These are phyloP conservation scores for Macroramphosus scolopax DNA, from an alignment of 2,797 vertebrate species.

Conservation along the genomic window DNA sequence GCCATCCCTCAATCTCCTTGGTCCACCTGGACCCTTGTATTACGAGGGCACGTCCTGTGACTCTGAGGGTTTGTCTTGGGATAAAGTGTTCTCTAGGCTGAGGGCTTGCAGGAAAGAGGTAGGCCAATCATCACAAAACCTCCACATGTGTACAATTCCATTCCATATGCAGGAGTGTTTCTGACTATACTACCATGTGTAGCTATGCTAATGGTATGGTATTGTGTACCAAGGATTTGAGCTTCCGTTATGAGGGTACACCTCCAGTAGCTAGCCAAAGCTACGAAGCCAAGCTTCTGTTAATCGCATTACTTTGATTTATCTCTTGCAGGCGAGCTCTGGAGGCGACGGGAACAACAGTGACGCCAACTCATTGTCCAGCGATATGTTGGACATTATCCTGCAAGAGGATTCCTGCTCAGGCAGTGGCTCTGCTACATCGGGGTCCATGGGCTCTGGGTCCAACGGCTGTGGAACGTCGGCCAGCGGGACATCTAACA, in stretches of 20 bases:
- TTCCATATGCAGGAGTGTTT: too few species aligned
- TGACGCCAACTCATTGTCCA: slow-evolving; percentile 84
- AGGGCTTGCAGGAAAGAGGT: slow-evolving; percentile 70
- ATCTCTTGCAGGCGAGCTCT: slow-evolving; percentile 62
- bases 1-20: slow-evolving; percentile 73
- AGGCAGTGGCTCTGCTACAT: slow-evolving; percentile 84
- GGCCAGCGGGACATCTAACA: slow-evolving; percentile 77
- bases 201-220: too few species aligned
- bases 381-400: slow-evolving; percentile 87
- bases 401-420: slow-evolving; percentile 87
- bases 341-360: slow-evolving; percentile 80
- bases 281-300: slow-evolving; percentile 5
- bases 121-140: slow-evolving; percentile 65
- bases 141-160: slow-evolving; percentile 54
- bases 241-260: slow-evolving; percentile 5
- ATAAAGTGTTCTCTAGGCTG: slow-evolving; percentile 75
- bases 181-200: too few species aligned
- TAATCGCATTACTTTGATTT: slow-evolving; percentile 3
- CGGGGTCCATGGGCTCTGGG: slow-evolving; percentile 85
- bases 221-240: too few species aligned
- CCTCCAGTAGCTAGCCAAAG: neutral
- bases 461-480: slow-evolving; percentile 84
- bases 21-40: slow-evolving; percentile 72
- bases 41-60: slow-evolving; percentile 58
- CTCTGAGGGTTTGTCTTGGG: slow-evolving; percentile 74